Base-by-base conservation (phyloP, 1,140 invertebrate genomes). In the Drosophila subpulchrella region DNA sequence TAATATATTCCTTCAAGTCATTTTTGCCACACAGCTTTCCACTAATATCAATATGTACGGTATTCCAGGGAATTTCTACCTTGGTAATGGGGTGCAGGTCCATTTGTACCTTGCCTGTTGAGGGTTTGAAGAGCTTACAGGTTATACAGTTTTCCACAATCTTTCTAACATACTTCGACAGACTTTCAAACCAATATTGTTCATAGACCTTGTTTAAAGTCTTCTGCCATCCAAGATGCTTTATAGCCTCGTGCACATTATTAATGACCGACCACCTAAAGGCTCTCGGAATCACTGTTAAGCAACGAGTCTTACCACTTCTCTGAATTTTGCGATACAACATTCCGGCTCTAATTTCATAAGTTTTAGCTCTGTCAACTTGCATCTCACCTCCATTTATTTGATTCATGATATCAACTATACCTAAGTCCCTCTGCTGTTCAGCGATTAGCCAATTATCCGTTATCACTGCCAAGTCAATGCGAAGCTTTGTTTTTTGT, bases 251-350 rank as follows among this genome's bases (percentile, higher is more conserved):
- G 30, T 59, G 54, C 11, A 71, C 27, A 10, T 38, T 54, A 10
- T 71, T 71, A 34, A 72, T 59, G 6, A 75, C 54, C 5, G 66
- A 65, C 67, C 60, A 71, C 39, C 36, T 65, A 20, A 65, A 59
- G 17, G 38, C n/a, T 20, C 24, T 36, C 12, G 57, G 51, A 30
- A 74, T 46, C 24, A 75, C 57, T 51, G 51, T 30, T 56, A 70
- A 32, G 8, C 32, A 71, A 17, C 42, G 11, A 20, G 17, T 50
- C 47, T 42, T 68, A 13, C 51, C 30, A 27, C 56, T 68, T 38
- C 51, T 12, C 13, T 48, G 42, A n/a, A 59, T 59, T 13, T 59
- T 59, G 2, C 41, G 27, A 17, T 46, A 46, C 8, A 46, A 8
- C 13, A 58, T 6, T 44, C n/a, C n/a, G n/a, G n/a, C n/a, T n/a